Percentiles rank a stretch among this genome's conserved stretches.
Evolutionary conservation across 2,888 invertebrate genomes (phyloP).

Genomic region (Margaritifera margaritifera): DNA sequence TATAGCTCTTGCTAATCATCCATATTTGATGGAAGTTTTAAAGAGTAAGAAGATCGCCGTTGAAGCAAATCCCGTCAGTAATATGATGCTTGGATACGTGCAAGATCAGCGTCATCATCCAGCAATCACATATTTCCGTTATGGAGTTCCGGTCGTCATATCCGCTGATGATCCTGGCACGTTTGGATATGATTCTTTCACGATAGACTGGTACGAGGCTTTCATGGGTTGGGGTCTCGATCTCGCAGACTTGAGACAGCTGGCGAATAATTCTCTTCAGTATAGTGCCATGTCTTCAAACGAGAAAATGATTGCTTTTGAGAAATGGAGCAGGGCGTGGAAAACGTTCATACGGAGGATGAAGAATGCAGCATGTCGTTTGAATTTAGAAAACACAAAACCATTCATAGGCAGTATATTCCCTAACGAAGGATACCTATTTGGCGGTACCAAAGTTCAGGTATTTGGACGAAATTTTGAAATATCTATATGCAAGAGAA

Average conservation of each 20-base stretch:
- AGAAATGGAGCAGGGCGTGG: slow-evolving; percentile 23
- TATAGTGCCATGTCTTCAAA: slow-evolving; percentile 24
- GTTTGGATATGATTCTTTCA: slow-evolving; percentile 36
- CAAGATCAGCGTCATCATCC: slow-evolving; percentile 38
- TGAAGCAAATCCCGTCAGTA: slow-evolving; percentile 36
- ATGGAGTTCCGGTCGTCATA: slow-evolving; percentile 35
- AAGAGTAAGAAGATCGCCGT: slow-evolving; percentile 27
- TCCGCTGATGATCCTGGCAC: slow-evolving; percentile 32
- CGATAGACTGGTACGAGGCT: slow-evolving; percentile 39
- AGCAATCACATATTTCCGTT: slow-evolving; percentile 31
- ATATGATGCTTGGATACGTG: slow-evolving; percentile 35
- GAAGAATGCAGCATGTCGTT: slow-evolving; percentile 23
- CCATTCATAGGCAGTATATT: slow-evolving; percentile 15
- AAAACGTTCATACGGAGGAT: slow-evolving; percentile 18
- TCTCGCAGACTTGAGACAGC: slow-evolving; percentile 25
- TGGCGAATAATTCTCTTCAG: slow-evolving; percentile 27
- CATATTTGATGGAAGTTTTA: slow-evolving; percentile 29
- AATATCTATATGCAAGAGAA: slow-evolving; percentile 18
- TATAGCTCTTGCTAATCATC: slow-evolving; percentile 29
- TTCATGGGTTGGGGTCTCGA: slow-evolving; percentile 35
- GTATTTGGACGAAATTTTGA: slow-evolving; percentile 36
- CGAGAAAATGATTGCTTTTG: slow-evolving; percentile 17
- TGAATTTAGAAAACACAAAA: background rate
- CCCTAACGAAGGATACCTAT: slow-evolving; percentile 16
- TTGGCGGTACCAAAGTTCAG: slow-evolving; percentile 16